These are phyloP conservation scores for Cheilosia impressa DNA, from an alignment of 2,888 invertebrate species.

Conservation along the genomic window DNA sequence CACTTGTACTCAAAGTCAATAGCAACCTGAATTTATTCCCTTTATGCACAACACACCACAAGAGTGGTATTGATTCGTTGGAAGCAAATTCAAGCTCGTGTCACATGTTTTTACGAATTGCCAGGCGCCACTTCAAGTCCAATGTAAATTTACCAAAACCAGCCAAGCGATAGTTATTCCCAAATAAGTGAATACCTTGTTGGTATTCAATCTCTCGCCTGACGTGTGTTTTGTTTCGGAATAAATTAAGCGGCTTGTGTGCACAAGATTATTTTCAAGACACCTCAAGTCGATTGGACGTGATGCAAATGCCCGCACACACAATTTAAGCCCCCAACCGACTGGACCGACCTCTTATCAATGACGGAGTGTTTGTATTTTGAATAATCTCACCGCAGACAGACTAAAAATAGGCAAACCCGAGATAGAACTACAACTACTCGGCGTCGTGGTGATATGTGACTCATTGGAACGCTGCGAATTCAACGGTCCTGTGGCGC, in stretches of 20 bases:
- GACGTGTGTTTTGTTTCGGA: constrained; percentile 3
- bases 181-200: constrained; percentile 11
- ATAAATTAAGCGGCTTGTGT: constrained; percentile 33
- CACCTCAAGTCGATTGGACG: neutral
- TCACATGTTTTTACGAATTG: too few relatives aligned
- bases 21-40: too few relatives aligned
- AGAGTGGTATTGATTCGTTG: too few relatives aligned
- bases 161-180: neutral
- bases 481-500: constrained; percentile 82
- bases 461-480: neutral
- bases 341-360: neutral
- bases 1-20: too few relatives aligned
- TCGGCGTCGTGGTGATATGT: neutral
- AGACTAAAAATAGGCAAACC: neutral
- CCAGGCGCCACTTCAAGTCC: neutral
- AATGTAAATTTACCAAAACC: neutral
- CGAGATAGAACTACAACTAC: neutral
- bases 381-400: neutral
- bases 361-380: neutral
- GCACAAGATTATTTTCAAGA: neutral
- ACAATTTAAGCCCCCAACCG: neutral
- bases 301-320: constrained; percentile 2
- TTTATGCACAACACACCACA: too few relatives aligned
- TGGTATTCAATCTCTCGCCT: constrained; percentile 16
- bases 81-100: too few relatives aligned